Conservation (phyloP, 1,140 invertebrate species). For the Conus betulinus region DNA sequence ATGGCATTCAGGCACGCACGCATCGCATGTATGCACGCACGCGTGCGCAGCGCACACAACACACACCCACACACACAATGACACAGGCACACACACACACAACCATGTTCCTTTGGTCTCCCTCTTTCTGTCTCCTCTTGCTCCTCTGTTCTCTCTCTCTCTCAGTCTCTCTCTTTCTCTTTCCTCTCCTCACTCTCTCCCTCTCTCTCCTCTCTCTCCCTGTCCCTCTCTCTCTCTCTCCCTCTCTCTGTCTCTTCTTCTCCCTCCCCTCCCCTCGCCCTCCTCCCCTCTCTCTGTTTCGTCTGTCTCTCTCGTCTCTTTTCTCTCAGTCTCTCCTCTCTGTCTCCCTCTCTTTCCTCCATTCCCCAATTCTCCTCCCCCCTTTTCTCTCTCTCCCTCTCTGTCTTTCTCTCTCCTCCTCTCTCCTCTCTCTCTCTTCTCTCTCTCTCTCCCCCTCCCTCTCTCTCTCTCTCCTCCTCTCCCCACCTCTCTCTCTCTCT, state of each 20-base stretch:
- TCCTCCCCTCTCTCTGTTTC: background rate
- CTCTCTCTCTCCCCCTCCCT: background rate
- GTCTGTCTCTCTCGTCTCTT: background rate
- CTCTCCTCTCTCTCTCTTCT: too few species aligned
- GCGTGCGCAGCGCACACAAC: background rate
- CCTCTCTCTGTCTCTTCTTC: background rate
- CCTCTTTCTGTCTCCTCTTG: background rate
- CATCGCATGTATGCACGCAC: background rate
- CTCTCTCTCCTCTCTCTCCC: conserved; percentile 17
- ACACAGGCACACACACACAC: conserved; percentile 9
- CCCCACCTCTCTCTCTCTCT: background rate
- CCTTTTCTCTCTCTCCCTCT: background rate
- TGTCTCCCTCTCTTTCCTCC: conserved; percentile 17
- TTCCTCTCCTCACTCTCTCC: background rate
- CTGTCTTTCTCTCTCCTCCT: background rate
- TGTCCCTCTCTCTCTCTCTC: background rate
- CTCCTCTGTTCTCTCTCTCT: background rate
- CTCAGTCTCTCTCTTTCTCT: background rate
- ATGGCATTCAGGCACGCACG: background rate
- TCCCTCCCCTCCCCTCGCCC: background rate
- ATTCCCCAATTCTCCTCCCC: background rate
- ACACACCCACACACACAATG: background rate
- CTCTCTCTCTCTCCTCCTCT: background rate
- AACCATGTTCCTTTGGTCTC: background rate
- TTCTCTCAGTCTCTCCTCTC: conserved; percentile 16